Evolutionary conservation across 2,113 vertebrate species (phyloP), one percentile per base, ranked within the genome.

Genomic region (Gambusia affinis): DNA sequence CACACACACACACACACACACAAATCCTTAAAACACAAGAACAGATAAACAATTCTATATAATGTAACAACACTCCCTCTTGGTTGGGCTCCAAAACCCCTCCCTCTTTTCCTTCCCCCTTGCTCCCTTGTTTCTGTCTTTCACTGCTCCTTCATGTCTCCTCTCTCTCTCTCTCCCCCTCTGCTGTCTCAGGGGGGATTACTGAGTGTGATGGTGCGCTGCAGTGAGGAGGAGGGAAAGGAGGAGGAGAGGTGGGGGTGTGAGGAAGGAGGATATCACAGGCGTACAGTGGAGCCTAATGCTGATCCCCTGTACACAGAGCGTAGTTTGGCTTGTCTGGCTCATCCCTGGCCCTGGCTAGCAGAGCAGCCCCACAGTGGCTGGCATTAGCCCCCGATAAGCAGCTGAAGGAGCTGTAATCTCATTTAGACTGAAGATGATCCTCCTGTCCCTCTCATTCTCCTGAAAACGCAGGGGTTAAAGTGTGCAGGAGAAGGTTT

Each of bases 371-470:
- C 85, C 96, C 96, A 96, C 95, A 95, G 96, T 94, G 96, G 95
- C 97, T 98, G 96, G 97, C 96, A 97, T 98, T 96, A 98, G 96
- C 17, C 95, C 95, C 95, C 96, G 96, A 97, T 99, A 98, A 98
- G 96, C 96, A 95, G 96, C 95, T 95, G 95, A 98, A 97, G 96
- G 95, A 97, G 96, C 96, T 98, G 97, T 98, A 98, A 99, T 99
- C 97, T 98, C 97, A 97, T 98, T 99, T 98, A 97, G 96, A 97
- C 96, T 94, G 95, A 95, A 96, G 96, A 97, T 97, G 97, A 98
- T 98, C 97, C 96, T 95, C 94, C 96, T 95, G 95, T 97, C 95
- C 96, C 96, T 95, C 96, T 95, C 95, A 93, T 96, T 95, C 93
- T 91, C 85, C 83, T 68, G 81, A 72, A 81, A 82, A 86, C 80